Evolutionary conservation across 2,113 vertebrate genomes (phyloP).

Genomic region (Morone chrysops): DNA sequence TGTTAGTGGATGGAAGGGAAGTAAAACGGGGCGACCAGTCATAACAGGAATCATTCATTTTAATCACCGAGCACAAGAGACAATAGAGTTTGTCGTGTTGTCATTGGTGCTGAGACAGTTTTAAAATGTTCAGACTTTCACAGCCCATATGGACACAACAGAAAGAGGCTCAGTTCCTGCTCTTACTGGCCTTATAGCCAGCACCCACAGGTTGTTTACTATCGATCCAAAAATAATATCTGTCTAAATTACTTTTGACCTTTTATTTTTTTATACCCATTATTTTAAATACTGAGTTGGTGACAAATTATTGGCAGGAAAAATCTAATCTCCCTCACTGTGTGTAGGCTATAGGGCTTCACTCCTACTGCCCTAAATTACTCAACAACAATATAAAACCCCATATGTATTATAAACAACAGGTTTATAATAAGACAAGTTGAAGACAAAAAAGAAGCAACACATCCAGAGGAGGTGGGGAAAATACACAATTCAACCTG

Average conservation of each 20-base stretch:
- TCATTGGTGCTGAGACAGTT: constrained; percentile 46
- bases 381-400: neutral
- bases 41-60: constrained; percentile 80
- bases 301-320: neutral
- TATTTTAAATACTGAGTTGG: neutral
- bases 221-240: neutral
- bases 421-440: too few species aligned
- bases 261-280: neutral
- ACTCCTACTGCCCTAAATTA: neutral
- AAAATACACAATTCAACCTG: too few species aligned
- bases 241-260: neutral
- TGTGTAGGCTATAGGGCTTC: neutral
- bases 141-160: constrained; percentile 43
- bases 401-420: neutral
- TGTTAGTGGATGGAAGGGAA: constrained; percentile 59
- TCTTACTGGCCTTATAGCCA: constrained; percentile 2
- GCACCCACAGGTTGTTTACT: constrained; percentile 10
- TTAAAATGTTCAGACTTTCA: constrained; percentile 63
- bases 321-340: neutral
- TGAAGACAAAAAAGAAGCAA: too few species aligned
- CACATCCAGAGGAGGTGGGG: too few species aligned
- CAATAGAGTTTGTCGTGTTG: constrained; percentile 68
- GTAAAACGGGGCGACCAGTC: constrained; percentile 62
- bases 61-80: constrained; percentile 69
- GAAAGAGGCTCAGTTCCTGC: constrained; percentile 44